Conservation (phyloP, 2,888 invertebrate genomes). For the Sphaeridia pumilis region DNA sequence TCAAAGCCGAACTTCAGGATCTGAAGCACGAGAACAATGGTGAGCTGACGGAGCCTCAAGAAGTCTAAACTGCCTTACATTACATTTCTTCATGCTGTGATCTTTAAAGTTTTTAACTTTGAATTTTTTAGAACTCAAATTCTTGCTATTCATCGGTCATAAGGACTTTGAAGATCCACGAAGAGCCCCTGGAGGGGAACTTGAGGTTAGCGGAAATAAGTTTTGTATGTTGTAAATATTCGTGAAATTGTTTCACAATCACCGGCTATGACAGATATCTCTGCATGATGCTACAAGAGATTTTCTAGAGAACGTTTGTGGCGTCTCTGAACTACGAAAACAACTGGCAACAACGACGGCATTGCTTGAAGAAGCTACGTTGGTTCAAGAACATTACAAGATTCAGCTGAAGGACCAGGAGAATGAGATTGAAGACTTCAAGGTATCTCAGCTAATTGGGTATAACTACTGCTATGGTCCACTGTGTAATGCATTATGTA, state of each 20-base stretch:
- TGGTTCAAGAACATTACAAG: constrained; percentile 28
- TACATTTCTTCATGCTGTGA: not conserved
- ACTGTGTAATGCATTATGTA: too few relatives aligned
- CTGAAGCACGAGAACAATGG: constrained; percentile 13
- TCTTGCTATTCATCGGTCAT: too few relatives aligned
- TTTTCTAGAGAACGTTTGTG: constrained; percentile 6
- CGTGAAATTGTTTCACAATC: constrained; percentile 5
- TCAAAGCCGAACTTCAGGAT: constrained; percentile 11
- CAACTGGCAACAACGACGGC: constrained; percentile 24
- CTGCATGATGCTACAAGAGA: constrained; percentile 1
- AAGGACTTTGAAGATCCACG: too few relatives aligned
- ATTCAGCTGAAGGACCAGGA: constrained; percentile 21
- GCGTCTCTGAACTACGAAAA: constrained; percentile 17
- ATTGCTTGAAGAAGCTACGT: constrained; percentile 26
- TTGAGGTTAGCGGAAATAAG: not conserved
- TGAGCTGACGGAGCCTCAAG: too few relatives aligned
- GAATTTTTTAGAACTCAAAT: not conserved
- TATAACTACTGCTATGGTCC: too few relatives aligned
- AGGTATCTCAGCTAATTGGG: constrained; percentile 13
- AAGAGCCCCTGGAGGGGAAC: too few relatives aligned
- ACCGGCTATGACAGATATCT: too few relatives aligned
- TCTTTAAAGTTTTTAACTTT: not conserved
- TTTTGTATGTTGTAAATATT: not conserved
- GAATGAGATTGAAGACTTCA: constrained; percentile 22
- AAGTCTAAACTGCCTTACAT: too few relatives aligned